phyloP scores from a whole-genome alignment of 2,113 vertebrate species.

The Ploceus nigricollis region DNA sequence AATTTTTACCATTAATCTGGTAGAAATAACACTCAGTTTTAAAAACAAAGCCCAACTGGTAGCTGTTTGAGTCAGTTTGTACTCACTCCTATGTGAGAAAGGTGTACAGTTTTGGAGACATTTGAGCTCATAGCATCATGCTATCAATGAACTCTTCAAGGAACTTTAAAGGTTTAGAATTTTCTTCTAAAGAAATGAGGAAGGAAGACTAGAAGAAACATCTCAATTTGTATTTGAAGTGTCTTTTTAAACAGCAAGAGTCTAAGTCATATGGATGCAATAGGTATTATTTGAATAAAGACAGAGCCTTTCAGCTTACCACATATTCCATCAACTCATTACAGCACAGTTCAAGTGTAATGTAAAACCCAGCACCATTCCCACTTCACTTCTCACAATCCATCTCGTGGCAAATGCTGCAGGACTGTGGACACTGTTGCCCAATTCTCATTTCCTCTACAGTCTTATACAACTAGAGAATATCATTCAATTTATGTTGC shows the following conservation, averaged over 20 bases:
- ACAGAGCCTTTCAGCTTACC: neutral
- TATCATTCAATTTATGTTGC: neutral
- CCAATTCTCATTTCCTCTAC: neutral
- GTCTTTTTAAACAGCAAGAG: neutral
- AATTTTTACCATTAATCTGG: neutral
- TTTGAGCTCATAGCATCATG: neutral
- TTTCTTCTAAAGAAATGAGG: neutral
- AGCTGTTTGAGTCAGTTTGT: slow-evolving; percentile 36
- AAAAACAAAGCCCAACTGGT: slow-evolving; percentile 50
- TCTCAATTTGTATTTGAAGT: neutral
- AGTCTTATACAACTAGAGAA: neutral
- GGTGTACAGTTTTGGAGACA: neutral
- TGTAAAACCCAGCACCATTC: neutral
- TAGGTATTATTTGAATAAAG: neutral
- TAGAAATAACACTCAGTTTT: slow-evolving; percentile 8
- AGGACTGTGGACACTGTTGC: neutral
- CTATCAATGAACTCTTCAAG: neutral
- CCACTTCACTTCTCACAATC: neutral
- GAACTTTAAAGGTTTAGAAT: neutral
- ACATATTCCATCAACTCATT: neutral
- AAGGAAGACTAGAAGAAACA: neutral
- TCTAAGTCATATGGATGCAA: neutral
- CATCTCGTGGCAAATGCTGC: neutral
- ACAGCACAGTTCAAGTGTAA: neutral
- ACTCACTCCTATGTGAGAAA: neutral